A percentile compares a stretch with the other conserved stretches of the same genome.
Evolutionary conservation across 2,113 vertebrate species (phyloP).

Genomic region (Syrrhaptes paradoxus): DNA sequence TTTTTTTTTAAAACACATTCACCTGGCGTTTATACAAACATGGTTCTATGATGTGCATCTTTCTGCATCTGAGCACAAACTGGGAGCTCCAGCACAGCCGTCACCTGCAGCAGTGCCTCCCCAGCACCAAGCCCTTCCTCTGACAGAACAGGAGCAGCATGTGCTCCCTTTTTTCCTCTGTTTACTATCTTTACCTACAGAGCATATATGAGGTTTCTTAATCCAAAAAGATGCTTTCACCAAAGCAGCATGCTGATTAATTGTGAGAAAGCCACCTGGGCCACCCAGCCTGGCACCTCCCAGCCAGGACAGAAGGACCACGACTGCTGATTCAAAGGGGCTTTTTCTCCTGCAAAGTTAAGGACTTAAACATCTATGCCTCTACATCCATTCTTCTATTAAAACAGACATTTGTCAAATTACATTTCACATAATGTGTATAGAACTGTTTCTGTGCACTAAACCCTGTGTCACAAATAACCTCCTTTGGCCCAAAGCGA

Average conservation of each 20-base stretch:
- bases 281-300: background rate
- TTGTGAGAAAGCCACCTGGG: background rate
- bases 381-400: background rate
- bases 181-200: fast-evolving
- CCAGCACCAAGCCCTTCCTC: background rate
- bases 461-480: background rate
- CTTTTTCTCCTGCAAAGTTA: background rate
- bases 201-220: background rate
- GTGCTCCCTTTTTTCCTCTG: background rate
- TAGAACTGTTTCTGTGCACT: background rate
- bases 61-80: background rate
- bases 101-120: background rate
- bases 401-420: background rate
- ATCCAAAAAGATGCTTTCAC: background rate
- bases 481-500: background rate
- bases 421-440: fast-evolving
- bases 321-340: background rate
- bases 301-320: background rate
- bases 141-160: background rate
- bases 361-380: background rate
- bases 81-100: background rate
- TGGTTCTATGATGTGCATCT: fast-evolving
- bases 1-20: background rate
- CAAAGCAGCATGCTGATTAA: background rate
- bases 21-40: background rate